These are phyloP conservation scores for Serranus cabrilla DNA, from an alignment of 2,797 vertebrate species.

Conservation along the genomic window DNA sequence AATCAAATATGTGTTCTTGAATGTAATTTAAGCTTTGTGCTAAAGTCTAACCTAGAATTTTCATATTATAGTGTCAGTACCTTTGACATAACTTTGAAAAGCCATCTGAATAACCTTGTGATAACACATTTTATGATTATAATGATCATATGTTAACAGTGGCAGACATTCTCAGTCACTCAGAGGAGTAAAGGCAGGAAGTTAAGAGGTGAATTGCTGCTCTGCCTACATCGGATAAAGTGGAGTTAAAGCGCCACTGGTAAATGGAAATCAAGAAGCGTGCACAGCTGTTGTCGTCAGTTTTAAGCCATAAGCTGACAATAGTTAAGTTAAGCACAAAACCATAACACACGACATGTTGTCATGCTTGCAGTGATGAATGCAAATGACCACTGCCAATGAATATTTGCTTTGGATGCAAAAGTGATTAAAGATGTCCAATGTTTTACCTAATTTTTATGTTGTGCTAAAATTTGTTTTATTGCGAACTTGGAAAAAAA, in stretches of 20 bases:
- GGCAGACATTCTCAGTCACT: slow-evolving; percentile 7
- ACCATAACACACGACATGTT: neutral
- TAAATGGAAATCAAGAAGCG: slow-evolving; percentile 15
- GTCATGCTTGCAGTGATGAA: neutral
- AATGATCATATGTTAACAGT: slow-evolving; percentile 9
- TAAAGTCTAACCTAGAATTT: slow-evolving; percentile 1
- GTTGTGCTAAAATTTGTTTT: too few species aligned
- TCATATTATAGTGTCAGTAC: neutral
- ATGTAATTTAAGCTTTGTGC: neutral
- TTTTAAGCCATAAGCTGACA: slow-evolving; percentile 34
- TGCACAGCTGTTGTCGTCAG: slow-evolving; percentile 21
- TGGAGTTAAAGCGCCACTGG: slow-evolving; percentile 7
- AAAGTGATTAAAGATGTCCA: neutral
- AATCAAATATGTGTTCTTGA: neutral
- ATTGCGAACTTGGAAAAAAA: too few species aligned
- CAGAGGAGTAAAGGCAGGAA: slow-evolving; percentile 14
- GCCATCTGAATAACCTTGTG: slow-evolving; percentile 22
- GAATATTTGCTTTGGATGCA: slow-evolving; percentile 4
- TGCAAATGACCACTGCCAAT: neutral
- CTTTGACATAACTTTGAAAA: slow-evolving; percentile 5
- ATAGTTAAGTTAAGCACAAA: slow-evolving; percentile 29
- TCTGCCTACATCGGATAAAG: neutral
- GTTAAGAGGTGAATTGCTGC: slow-evolving; percentile 25
- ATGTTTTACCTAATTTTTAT: too few species aligned
- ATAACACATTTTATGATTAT: slow-evolving; percentile 12